Base-by-base conservation (phyloP, 2,888 invertebrate genomes). In the Hesperia comma region DNA sequence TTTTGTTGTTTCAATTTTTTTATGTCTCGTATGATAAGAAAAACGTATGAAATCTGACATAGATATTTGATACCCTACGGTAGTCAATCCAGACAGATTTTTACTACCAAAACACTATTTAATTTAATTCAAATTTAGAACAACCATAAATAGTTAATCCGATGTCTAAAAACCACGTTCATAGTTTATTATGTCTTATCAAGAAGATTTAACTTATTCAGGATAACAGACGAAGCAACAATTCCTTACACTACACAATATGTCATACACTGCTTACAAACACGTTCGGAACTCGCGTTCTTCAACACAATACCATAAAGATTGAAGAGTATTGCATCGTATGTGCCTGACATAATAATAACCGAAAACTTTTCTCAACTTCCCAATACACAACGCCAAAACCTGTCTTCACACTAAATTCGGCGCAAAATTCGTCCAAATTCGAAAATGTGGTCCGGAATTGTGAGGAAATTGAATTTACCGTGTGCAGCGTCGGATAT, bases 401-500 rank as follows among this genome's bases (percentile, higher is more conserved):
- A 60, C 61, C 61, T 55, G 61, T 67, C 56, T 56, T 66, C 60
- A 19, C 54, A 54, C 43, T 15, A 57, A 61, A 66, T 57, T 67
- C 55, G 55, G 49, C 56, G 21, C 40, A 61, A 55, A 61, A 55
- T 61, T 67, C 60, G 67, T 56, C 61, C 55, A 61, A 61, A 49
- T 67, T 21, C 53, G 61, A 67, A 67, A 67, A 67, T 61, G 61
- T 67, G 61, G 61, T 66, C 55, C 67, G 67, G 55, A 67, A 61
- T 61, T 61, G 46, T 43, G 46, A 61, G 67, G 61, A 67, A 66
- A 70, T 68, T 70, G 71, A 58, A 82, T 67, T 93, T 93, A 91
- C 94, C 93, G 75, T 94, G 93, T 67, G 12, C 91, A 88, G 71
- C 92, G 19, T 17, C 17, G 93, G 51, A 97, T 96, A 70, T 96